Evolutionary conservation across 2,797 vertebrate genomes (phyloP).

Genomic region (Xyrichtys novacula): DNA sequence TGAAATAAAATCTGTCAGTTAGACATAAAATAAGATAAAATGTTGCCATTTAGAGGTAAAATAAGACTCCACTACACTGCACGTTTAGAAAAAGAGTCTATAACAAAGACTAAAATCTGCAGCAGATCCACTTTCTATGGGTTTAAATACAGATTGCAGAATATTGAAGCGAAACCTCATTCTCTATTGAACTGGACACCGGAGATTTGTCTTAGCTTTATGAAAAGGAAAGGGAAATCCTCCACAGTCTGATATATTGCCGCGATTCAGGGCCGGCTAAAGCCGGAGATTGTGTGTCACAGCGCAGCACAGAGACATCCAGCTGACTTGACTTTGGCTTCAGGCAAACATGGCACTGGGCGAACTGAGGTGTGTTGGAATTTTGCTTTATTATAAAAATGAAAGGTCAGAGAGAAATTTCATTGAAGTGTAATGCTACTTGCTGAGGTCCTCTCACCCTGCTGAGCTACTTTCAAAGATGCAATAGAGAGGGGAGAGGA

Average conservation of each 20-base stretch:
- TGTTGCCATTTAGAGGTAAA: slow-evolving; percentile 46
- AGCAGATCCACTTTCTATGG: not conserved
- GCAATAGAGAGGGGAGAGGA: not conserved
- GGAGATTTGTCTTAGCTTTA: slow-evolving; percentile 30
- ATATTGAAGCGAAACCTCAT: not conserved
- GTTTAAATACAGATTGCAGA: slow-evolving; percentile 16
- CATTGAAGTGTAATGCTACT: slow-evolving; percentile 46
- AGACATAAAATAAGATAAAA: slow-evolving; percentile 33
- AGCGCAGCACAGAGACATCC: slow-evolving; percentile 34
- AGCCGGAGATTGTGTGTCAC: slow-evolving; percentile 8
- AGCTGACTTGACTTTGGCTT: slow-evolving; percentile 45
- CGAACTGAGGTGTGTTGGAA: slow-evolving; percentile 41
- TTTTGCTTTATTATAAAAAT: slow-evolving; percentile 54
- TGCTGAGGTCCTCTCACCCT: slow-evolving; percentile 31
- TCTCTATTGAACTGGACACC: slow-evolving; percentile 12
- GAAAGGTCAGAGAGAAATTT: slow-evolving; percentile 58
- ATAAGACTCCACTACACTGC: not conserved
- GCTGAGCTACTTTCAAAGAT: slow-evolving; percentile 34
- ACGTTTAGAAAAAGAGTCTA: not conserved
- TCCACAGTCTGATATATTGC: slow-evolving; percentile 16
- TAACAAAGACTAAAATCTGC: slow-evolving; percentile 7
- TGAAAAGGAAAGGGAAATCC: slow-evolving; percentile 22
- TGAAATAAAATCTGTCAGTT: slow-evolving; percentile 39
- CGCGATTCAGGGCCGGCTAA: slow-evolving; percentile 5
- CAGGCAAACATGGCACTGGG: slow-evolving; percentile 30